Evolutionary conservation across 35 echinoderm and acorn worm species (phyloP).

Genomic region (Eucidaris tribuloides): DNA sequence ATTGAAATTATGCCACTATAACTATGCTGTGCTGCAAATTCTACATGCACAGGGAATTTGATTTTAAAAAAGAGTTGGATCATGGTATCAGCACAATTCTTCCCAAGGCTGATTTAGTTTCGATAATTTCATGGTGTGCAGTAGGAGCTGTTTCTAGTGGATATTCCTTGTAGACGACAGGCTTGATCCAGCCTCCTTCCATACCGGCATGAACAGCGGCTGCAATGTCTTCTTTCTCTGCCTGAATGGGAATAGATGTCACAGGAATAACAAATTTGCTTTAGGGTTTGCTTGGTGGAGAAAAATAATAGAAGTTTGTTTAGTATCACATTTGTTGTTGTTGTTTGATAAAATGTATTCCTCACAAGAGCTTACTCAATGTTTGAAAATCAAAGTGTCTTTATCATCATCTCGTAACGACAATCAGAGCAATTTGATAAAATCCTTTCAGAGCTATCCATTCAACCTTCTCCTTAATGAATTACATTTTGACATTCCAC

Average conservation of each 20-base stretch:
- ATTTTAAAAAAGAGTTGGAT: too few relatives aligned
- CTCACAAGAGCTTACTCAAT: too few relatives aligned
- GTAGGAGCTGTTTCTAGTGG: constrained; percentile 60
- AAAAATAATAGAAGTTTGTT: neutral
- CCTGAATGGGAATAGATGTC: neutral
- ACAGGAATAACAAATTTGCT: neutral
- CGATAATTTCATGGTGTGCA: constrained; percentile 86
- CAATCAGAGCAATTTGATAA: too few relatives aligned
- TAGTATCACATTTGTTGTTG: neutral
- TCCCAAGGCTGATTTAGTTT: constrained; percentile 60
- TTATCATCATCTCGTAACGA: too few relatives aligned
- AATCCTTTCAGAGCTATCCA: too few relatives aligned
- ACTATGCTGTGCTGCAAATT: too few relatives aligned
- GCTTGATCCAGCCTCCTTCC: constrained; percentile 64
- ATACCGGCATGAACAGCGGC: constrained; percentile 67
- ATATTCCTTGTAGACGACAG: constrained; percentile 76
- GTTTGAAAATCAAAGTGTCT: too few relatives aligned
- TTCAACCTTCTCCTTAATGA: too few relatives aligned
- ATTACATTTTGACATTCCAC: too few relatives aligned
- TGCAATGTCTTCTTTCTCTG: neutral
- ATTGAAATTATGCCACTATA: too few relatives aligned
- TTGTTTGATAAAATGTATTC: neutral
- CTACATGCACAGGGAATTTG: too few relatives aligned
- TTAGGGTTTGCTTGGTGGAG: neutral
- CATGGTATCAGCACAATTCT: constrained; percentile 69